Evolutionary conservation across 2,113 vertebrate genomes (phyloP).

Genomic region (Hystrix brachyura): DNA sequence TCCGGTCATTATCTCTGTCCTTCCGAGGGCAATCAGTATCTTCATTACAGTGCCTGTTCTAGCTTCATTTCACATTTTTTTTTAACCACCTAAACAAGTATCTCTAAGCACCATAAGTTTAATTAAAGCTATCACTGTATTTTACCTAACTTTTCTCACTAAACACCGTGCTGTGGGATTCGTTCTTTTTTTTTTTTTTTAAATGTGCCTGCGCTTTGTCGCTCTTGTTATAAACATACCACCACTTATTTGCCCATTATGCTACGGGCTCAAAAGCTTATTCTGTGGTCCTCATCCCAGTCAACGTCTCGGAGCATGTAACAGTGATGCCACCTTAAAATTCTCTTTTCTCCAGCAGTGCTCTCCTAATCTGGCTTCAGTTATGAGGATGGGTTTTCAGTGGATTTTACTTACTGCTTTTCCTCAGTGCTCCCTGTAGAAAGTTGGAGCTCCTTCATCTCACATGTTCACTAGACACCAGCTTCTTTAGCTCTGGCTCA

Average conservation of each 20-base stretch:
- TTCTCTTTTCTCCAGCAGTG: not conserved
- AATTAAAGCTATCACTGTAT: not conserved
- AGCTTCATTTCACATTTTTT: not conserved
- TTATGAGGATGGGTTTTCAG: not conserved
- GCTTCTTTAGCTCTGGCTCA: not conserved
- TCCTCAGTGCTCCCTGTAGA: not conserved
- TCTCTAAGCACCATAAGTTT: not conserved
- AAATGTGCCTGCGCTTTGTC: not conserved
- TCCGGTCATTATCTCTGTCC: not conserved
- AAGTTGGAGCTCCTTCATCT: not conserved
- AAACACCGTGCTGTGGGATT: not conserved
- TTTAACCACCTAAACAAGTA: not conserved
- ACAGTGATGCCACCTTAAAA: not conserved
- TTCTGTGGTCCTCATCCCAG: not conserved
- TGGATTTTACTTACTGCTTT: not conserved
- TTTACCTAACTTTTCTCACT: slow-evolving; percentile 21
- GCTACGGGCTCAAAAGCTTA: not conserved
- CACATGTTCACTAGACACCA: not conserved
- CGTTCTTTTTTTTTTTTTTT: not conserved
- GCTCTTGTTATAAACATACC: not conserved
- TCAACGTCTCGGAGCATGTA: not conserved
- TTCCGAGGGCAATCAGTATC: not conserved
- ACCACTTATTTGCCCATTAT: not conserved
- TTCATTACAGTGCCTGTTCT: not conserved
- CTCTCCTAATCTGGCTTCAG: not conserved